phyloP scores from a whole-genome alignment of 2,888 invertebrate genomes.

The Tholera decimalis region DNA sequence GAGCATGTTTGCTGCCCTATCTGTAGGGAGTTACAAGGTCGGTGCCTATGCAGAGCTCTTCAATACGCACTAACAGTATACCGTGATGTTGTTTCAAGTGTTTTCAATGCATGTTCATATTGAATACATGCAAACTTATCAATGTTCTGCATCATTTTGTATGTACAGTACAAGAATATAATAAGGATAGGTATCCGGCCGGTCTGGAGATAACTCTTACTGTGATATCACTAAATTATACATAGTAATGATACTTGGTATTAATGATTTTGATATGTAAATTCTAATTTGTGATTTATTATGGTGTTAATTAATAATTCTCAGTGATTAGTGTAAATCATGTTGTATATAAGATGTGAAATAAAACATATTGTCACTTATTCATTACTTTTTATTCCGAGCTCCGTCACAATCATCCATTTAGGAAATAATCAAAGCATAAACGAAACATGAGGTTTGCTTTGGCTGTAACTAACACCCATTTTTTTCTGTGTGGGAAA shows the following conservation, averaged over 20 bases:
- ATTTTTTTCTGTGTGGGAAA: no score
- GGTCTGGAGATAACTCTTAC: conserved; percentile 61
- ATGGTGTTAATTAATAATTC: conserved; percentile 44
- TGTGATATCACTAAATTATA: conserved; percentile 77
- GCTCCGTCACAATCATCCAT: conserved; percentile 24
- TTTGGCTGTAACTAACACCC: no score
- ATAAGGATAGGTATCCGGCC: conserved; percentile 39
- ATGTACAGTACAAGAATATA: conserved; percentile 12
- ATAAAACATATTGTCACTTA: conserved; percentile 56
- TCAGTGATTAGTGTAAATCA: conserved; percentile 56
- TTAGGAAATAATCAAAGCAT: conserved; percentile 32
- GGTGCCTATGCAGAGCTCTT: background rate
- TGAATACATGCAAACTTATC: background rate
- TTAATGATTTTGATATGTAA: conserved; percentile 56
- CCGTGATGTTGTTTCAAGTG: background rate
- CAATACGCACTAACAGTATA: background rate
- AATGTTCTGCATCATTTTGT: background rate
- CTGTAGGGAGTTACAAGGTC: no score
- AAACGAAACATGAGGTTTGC: conserved; percentile 24
- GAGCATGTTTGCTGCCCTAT: background rate
- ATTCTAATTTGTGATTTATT: conserved; percentile 53
- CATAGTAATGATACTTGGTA: conserved; percentile 58
- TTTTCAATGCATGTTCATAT: background rate
- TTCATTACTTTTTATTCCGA: conserved; percentile 44
- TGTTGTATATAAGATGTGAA: conserved; percentile 60